phyloP scores from a whole-genome alignment of 2,888 invertebrate genomes.

The Dermolepida albohirtum region DNA sequence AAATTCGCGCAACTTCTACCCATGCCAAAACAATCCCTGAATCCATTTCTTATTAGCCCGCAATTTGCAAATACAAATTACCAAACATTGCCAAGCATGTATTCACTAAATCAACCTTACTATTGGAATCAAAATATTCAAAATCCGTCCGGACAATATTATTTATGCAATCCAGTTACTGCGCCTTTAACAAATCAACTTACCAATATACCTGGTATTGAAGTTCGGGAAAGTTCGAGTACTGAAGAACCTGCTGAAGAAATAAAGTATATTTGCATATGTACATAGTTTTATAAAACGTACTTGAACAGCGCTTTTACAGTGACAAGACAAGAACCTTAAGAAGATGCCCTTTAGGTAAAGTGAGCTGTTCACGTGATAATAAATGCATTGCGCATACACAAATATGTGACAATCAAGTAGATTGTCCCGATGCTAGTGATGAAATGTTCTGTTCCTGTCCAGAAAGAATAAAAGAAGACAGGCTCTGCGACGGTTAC shows the following conservation, averaged over 20 bases:
- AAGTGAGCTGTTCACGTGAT: slow-evolving; percentile 60
- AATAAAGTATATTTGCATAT: slow-evolving; percentile 13
- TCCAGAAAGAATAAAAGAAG: slow-evolving; percentile 68
- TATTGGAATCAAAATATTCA: slow-evolving; percentile 40
- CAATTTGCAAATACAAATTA: slow-evolving; percentile 43
- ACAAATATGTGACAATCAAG: slow-evolving; percentile 80
- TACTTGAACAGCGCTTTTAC: slow-evolving; percentile 18
- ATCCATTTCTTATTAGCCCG: slow-evolving; percentile 47
- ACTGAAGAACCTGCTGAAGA: slow-evolving; percentile 48
- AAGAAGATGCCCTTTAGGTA: slow-evolving; percentile 56
- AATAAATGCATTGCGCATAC: slow-evolving; percentile 68
- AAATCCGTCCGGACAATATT: slow-evolving; percentile 58
- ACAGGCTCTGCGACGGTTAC: slow-evolving; percentile 77
- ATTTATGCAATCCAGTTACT: slow-evolving; percentile 60
- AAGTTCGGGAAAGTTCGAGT: slow-evolving; percentile 55
- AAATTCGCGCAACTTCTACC: slow-evolving; percentile 48
- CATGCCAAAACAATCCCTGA: slow-evolving; percentile 41
- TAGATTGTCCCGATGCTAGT: slow-evolving; percentile 81
- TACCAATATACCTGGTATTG: slow-evolving; percentile 57
- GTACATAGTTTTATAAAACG: background rate
- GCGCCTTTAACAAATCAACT: slow-evolving; percentile 51
- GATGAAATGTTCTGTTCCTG: slow-evolving; percentile 84
- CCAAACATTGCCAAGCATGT: slow-evolving; percentile 21
- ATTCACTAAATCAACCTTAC: slow-evolving; percentile 14
- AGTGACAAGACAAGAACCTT: slow-evolving; percentile 55